Evolutionary conservation across 2,888 invertebrate genomes (phyloP).

Genomic region (Nezara viridula): DNA sequence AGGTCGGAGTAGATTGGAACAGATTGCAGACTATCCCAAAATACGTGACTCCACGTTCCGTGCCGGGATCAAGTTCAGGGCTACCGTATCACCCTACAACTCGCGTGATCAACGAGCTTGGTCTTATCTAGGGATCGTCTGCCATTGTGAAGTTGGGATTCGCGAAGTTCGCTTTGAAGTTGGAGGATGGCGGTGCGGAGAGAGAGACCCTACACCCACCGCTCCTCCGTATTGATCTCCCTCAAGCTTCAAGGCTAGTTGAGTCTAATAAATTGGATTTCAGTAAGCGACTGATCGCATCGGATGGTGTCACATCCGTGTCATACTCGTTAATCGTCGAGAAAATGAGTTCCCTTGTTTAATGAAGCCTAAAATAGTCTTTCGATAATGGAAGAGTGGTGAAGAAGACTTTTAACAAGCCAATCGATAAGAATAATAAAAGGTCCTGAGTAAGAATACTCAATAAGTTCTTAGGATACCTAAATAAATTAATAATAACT

Average conservation of each 20-base stretch:
- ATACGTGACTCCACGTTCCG: slow-evolving; percentile 17
- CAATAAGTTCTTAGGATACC: no score
- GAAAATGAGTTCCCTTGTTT: background rate
- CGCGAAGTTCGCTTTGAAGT: background rate
- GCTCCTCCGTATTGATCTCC: background rate
- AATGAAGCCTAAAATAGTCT: background rate
- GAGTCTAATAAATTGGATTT: background rate
- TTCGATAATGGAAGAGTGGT: background rate
- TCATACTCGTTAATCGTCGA: background rate
- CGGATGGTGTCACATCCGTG: background rate
- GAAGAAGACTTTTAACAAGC: background rate
- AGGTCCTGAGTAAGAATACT: no score
- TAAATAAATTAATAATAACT: no score
- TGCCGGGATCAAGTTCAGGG: background rate
- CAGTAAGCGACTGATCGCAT: background rate
- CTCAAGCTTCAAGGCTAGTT: background rate
- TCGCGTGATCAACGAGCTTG: background rate
- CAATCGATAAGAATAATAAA: background rate
- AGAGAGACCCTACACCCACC: background rate
- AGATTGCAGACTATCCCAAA: background rate
- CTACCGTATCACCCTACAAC: background rate
- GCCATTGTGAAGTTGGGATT: background rate
- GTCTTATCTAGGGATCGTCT: background rate
- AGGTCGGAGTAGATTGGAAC: background rate
- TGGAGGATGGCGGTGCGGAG: background rate